Conservation (phyloP, 2,113 vertebrate genomes). For the Amphiprion ocellaris region DNA sequence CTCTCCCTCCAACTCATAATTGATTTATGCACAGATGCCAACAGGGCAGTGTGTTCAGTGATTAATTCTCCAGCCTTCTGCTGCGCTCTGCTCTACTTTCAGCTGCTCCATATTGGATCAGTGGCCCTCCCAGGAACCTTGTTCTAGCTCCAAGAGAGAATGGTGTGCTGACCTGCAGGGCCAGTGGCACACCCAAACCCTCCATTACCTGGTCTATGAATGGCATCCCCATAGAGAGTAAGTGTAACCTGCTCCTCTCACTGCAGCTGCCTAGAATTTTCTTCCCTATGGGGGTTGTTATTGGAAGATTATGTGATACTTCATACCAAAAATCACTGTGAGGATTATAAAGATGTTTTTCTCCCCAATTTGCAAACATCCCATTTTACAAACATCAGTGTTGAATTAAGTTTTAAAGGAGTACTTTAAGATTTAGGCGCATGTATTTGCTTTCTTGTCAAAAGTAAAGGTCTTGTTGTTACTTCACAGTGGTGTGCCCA, state of each 20-base stretch:
- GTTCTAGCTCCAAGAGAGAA: constrained; percentile 93
- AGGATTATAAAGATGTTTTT: too few species aligned
- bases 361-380: too few species aligned
- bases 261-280: background rate
- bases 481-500: too few species aligned
- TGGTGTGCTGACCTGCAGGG: constrained; percentile 91
- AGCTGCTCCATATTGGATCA: constrained; percentile 98
- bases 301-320: too few species aligned
- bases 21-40: constrained; percentile 63
- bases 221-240: constrained; percentile 92
- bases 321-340: too few species aligned
- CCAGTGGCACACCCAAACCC: constrained; percentile 93
- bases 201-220: constrained; percentile 92
- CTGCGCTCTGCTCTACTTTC: constrained; percentile 54
- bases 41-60: constrained; percentile 35
- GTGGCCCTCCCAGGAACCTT: constrained; percentile 90
- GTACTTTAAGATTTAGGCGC: too few species aligned
- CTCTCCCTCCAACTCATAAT: constrained; percentile 44
- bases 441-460: too few species aligned
- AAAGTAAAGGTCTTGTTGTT: too few species aligned
- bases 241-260: constrained; percentile 62
- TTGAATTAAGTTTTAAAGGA: too few species aligned
- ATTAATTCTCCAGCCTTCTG: constrained; percentile 62
- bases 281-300: too few species aligned
- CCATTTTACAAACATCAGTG: too few species aligned